Evolutionary conservation across 2,888 invertebrate species (phyloP), one percentile per base, ranked within the genome.

Genomic region (Nineta flava): DNA sequence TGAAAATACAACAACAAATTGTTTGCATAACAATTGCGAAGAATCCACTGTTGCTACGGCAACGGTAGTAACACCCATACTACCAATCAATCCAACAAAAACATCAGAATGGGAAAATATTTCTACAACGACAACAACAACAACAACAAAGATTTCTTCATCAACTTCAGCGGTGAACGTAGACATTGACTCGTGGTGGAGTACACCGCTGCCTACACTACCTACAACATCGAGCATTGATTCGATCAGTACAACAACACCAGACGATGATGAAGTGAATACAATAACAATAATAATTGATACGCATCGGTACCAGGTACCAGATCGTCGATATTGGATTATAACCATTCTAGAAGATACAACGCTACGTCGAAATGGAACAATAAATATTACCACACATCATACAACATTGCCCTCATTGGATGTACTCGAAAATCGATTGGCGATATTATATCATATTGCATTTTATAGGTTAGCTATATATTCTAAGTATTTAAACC

Each of bases 271-370:
- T 19, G 19, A 19, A 19, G 19, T 19, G 19, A 19, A 19, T 44
- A 42, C 51, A n/a, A 41, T 50, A 15, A 52, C 48, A 38, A 9
- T 41, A 35, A 10, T 13, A 43, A 9, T 32, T 38, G 46, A 41
- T 32, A 41, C 21, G 2, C 40, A 47, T 12, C 43, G 44, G 34
- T 49, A 53, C 42, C 45, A 47, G 12, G 51, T 66, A 17, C 78
- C 79, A 12, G 81, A 82, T 60, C 69, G 78, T 50, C 75, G 85
- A 47, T 90, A 85, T 67, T 90, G 88, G 88, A 68, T 90, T 49
- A 64, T 88, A 34, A 90, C 88, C 1, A 83, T 87, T 49, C 75
- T 87, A 55, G 77, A 69, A 54, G 71, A 72, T 51, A 74, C 74
- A 52, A 76, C 78, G 5, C 2, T 5, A 19, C 3, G 19, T 19